Evolutionary conservation across 2,113 vertebrate genomes (phyloP), one percentile per base, ranked within the genome.

Genomic region (Rhea americana): DNA sequence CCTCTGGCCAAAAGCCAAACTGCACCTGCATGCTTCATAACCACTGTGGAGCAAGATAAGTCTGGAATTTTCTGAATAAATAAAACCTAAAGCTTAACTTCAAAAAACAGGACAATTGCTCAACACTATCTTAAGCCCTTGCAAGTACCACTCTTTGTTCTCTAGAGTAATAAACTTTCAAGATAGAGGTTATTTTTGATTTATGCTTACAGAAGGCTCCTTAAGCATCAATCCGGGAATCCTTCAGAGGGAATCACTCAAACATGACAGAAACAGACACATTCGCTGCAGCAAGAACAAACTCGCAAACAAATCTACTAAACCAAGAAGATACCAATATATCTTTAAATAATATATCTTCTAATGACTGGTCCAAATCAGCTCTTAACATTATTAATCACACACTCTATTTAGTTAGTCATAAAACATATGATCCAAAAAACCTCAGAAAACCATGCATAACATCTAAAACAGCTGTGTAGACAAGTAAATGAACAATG

Each of bases 11-110:
- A 50, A 87, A 76, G 67, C 77, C 59, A 94, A 47, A 35, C 43
- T 63, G 86, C 88, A 96, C 70, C 90, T 93, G 92, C 56, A 51
- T 72, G 55, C 72, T 68, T 84, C 68, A 76, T 30, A 67, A 41
- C 21, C 24, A 24, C 30, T 59, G 45, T 2, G 2, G 48, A 55
- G 28, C 0, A 47, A 87, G 74, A 17, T 35, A 72, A 78, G 47
- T 35, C 70, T 89, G 75, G 62, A 94, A 77, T 48, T 61, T 71
- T 48, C 50, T 81, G 58, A 68, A 7, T 17, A 48, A 90, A 75
- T 35, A 55, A 61, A 68, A 37, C 6, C 26, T 30, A 55, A 66
- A 61, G n/a, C 71, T 89, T 55, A 84, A 67, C 32, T 91, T 53
- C 3, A 85, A 45, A 50, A 70, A 43, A 3, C 24, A 89, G 37